A percentile compares a stretch with the other conserved stretches of the same genome.
Evolutionary conservation across 2,888 invertebrate species (phyloP).

Genomic region (Formica aserva): DNA sequence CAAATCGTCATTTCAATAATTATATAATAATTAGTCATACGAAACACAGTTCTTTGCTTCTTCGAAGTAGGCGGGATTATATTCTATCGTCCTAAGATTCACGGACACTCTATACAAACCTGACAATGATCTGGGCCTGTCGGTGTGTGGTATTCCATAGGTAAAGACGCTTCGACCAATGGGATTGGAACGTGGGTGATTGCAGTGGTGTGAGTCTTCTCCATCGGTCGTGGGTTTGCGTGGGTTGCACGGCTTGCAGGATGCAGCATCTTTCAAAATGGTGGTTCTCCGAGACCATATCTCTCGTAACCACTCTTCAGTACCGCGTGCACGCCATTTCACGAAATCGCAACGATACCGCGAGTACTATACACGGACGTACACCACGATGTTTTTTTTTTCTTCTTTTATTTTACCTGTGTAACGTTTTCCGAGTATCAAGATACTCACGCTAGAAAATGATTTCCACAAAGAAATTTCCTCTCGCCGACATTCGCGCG

Average conservation of each 20-base stretch:
- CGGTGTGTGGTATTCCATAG: conserved; percentile 75
- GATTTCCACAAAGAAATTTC: conserved; percentile 61
- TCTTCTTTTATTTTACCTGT: conserved; percentile 38
- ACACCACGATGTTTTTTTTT: conserved; percentile 11
- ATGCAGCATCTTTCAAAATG: conserved; percentile 83
- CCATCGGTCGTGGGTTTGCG: conserved; percentile 74
- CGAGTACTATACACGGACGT: conserved; percentile 29
- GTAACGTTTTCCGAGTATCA: conserved; percentile 39
- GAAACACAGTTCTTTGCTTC: not conserved
- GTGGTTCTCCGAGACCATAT: conserved; percentile 70
- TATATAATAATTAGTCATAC: not conserved
- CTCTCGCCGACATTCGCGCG: conserved; percentile 19
- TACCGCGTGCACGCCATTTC: conserved; percentile 63
- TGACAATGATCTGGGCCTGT: conserved; percentile 70
- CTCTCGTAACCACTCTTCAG: conserved; percentile 37
- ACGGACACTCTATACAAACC: conserved; percentile 60
- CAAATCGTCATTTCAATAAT: conserved; percentile 22
- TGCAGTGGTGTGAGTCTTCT: conserved; percentile 74
- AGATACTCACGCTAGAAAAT: conserved; percentile 58
- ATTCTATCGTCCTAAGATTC: conserved; percentile 29
- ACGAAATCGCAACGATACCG: conserved; percentile 57
- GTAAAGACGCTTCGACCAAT: conserved; percentile 79
- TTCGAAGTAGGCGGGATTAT: conserved; percentile 9
- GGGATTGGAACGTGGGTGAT: conserved; percentile 82
- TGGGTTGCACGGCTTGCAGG: conserved; percentile 80